Percentiles rank a stretch among this genome's conserved stretches.
Conservation (phyloP, 2,888 invertebrate genomes). For the Heteromurus nitidus region DNA sequence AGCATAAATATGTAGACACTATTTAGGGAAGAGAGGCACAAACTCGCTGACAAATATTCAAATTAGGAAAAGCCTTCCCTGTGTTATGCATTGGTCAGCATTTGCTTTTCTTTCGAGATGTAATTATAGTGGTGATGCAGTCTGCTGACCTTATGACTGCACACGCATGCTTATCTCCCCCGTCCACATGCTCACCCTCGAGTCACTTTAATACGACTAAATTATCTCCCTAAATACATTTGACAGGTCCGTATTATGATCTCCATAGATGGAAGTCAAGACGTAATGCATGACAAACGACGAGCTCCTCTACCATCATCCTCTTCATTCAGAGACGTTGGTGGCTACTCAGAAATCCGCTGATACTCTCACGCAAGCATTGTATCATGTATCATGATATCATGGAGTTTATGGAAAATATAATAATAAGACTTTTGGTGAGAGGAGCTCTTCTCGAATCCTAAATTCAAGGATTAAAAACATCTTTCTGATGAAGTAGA, state of each 20-base stretch:
- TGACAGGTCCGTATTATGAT: conserved; percentile 43
- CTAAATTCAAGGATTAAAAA: conserved; percentile 19
- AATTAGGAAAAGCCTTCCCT: not conserved
- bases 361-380: not conserved
- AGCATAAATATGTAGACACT: too few relatives aligned
- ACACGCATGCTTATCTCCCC: conserved; percentile 44
- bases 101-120: not conserved
- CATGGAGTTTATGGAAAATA: not conserved
- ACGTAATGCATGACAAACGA: conserved; percentile 41
- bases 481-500: not conserved
- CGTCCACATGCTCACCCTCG: conserved; percentile 5
- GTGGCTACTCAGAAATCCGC: not conserved
- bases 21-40: too few relatives aligned
- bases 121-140: conserved; percentile 49
- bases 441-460: conserved; percentile 1
- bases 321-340: conserved; percentile 6
- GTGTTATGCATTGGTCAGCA: not conserved
- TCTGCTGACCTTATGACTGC: conserved; percentile 56
- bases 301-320: not conserved
- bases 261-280: conserved; percentile 41
- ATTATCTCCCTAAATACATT: conserved; percentile 46
- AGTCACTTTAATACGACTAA: conserved; percentile 41
- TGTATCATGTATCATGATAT: not conserved
- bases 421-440: not conserved
- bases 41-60: not conserved